Evolutionary conservation across 2,888 invertebrate species (phyloP).

Genomic region (Taenaris catops): DNA sequence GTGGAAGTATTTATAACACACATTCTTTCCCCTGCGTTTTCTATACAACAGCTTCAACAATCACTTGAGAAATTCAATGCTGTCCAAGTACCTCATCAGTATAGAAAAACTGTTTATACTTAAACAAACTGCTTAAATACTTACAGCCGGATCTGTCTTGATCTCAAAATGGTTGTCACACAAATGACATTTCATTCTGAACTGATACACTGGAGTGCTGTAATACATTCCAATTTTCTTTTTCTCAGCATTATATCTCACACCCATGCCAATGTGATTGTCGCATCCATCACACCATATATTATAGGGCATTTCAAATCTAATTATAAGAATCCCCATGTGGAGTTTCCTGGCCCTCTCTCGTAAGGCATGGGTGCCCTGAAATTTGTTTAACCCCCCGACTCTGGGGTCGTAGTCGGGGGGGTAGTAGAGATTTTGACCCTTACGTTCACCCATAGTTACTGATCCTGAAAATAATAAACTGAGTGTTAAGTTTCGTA

Average conservation of each 20-base stretch:
- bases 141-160: conserved; percentile 97
- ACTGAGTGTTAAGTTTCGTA: too few species aligned
- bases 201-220: conserved; percentile 98
- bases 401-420: conserved; percentile 98
- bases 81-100: too few species aligned
- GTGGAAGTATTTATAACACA: too few species aligned
- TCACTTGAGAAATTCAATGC: too few species aligned
- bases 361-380: conserved; percentile 95
- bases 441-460: conserved; percentile 98
- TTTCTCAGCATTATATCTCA: conserved; percentile 97
- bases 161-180: conserved; percentile 99
- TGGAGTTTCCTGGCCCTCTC: conserved; percentile 97
- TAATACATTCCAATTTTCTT: conserved; percentile 98
- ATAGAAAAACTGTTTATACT: too few species aligned
- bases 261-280: conserved; percentile 99
- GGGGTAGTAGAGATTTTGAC: conserved; percentile 98
- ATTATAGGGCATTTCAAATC: conserved; percentile 99
- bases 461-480: conserved; percentile 18
- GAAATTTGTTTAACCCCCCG: conserved; percentile 96
- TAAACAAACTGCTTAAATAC: too few species aligned
- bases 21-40: too few species aligned
- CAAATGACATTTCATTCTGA: conserved; percentile 99
- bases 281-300: conserved; percentile 99
- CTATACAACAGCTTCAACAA: too few species aligned
- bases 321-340: conserved; percentile 95